phyloP scores from a whole-genome alignment of 2,113 vertebrate genomes.

The Phaethon lepturus region DNA sequence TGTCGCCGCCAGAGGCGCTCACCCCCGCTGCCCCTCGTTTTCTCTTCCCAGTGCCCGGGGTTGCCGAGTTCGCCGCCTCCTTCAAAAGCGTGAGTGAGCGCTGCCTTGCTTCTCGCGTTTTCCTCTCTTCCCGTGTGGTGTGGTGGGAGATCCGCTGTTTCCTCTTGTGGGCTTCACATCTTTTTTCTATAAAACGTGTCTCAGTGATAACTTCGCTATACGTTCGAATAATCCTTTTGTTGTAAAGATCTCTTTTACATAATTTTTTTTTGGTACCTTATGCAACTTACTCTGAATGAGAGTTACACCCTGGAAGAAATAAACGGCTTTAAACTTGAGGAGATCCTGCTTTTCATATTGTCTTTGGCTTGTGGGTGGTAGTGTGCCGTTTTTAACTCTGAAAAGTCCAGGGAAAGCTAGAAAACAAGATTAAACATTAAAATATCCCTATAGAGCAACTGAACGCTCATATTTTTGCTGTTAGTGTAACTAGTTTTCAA shows the following conservation, averaged over 20 bases:
- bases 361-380: not conserved
- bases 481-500: not conserved
- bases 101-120: not conserved
- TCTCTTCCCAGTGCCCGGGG: conserved; percentile 89
- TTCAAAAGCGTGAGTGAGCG: conserved; percentile 93
- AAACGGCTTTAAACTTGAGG: not conserved
- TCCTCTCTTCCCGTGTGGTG: too few species aligned
- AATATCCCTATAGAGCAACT: not conserved
- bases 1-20: not conserved
- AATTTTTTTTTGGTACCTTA: not conserved
- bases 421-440: not conserved
- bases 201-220: rapidly evolving
- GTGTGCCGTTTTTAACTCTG: not conserved
- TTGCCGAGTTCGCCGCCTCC: conserved; percentile 96
- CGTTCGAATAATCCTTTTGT: rapidly evolving
- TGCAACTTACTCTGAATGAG: not conserved
- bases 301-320: not conserved
- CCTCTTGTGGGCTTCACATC: rapidly evolving
- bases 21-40: not conserved
- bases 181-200: rapidly evolving
- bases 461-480: not conserved
- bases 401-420: not conserved
- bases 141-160: not conserved
- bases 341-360: rapidly evolving
- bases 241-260: rapidly evolving